phyloP scores from a whole-genome alignment of 92 coral and sea anemone genomes.

The Blastomussa wellsi region DNA sequence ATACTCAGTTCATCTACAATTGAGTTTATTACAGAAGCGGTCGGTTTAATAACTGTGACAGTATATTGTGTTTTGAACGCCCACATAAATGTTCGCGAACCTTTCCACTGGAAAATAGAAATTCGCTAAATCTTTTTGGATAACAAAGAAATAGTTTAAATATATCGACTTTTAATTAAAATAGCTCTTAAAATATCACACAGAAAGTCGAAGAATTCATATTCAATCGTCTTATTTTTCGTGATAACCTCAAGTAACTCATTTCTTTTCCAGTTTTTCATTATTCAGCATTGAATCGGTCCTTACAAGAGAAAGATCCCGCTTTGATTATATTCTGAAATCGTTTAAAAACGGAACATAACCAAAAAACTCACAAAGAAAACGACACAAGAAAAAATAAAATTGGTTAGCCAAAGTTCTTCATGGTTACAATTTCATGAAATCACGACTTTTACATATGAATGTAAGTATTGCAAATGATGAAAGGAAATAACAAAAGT shows the following conservation, averaged over 20 bases:
- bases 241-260: background rate
- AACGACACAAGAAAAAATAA: background rate
- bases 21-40: background rate
- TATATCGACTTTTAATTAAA: background rate
- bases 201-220: background rate
- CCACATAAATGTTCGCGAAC: background rate
- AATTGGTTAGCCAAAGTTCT: background rate
- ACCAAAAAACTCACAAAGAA: background rate
- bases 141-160: background rate
- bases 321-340: background rate
- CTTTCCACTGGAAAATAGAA: background rate
- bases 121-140: background rate
- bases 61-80: background rate
- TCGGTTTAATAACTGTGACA: background rate
- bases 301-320: background rate
- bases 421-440: background rate
- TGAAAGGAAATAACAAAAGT: conserved; percentile 1
- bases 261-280: background rate
- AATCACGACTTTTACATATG: background rate
- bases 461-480: conserved; percentile 2
- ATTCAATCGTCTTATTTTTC: background rate
- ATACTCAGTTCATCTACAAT: background rate
- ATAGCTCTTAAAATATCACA: background rate
- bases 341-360: background rate
- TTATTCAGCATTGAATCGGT: background rate